Evolutionary conservation across 2,797 vertebrate species (phyloP).

Genomic region (Gobionotothen gibberifrons): DNA sequence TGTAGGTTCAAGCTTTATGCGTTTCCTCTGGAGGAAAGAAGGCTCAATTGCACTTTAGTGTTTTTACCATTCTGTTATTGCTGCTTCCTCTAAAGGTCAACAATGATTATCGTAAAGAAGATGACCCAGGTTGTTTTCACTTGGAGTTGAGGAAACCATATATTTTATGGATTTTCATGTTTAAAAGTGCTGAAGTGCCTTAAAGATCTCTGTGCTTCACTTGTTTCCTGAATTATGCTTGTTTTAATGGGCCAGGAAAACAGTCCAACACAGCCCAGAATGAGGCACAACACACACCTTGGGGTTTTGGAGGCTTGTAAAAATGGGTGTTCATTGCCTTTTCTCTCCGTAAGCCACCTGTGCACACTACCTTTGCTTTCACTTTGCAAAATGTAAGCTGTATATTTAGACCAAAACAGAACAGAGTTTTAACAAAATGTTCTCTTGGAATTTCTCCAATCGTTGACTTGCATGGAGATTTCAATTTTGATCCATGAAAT

Average conservation of each 20-base stretch:
- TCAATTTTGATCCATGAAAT: slow-evolving; percentile 54
- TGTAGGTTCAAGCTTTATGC: not conserved
- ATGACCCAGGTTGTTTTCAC: slow-evolving; percentile 39
- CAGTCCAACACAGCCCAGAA: slow-evolving; percentile 41
- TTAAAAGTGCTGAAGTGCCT: slow-evolving; percentile 8
- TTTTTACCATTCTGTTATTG: not conserved
- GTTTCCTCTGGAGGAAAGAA: not conserved
- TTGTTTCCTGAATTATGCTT: slow-evolving; percentile 40
- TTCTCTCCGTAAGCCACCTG: slow-evolving; percentile 45
- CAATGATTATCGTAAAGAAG: slow-evolving; percentile 17
- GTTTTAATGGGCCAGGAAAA: slow-evolving; percentile 52
- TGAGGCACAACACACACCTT: slow-evolving; percentile 45
- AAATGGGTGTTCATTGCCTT: slow-evolving; percentile 48
- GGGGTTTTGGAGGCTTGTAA: slow-evolving; percentile 48
- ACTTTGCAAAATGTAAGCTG: slow-evolving; percentile 33
- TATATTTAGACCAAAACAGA: slow-evolving; percentile 29
- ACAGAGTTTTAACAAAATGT: slow-evolving; percentile 17
- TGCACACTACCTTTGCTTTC: slow-evolving; percentile 34
- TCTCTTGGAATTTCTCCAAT: slow-evolving; percentile 44
- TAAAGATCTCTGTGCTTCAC: slow-evolving; percentile 28
- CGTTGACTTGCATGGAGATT: slow-evolving; percentile 39
- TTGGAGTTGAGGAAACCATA: slow-evolving; percentile 25
- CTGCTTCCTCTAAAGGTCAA: slow-evolving; percentile 28
- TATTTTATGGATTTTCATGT: slow-evolving; percentile 28
- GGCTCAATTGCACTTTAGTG: not conserved